A percentile compares a stretch with the other conserved stretches of the same genome.
These are phyloP conservation scores for Nudaria mundana DNA, from an alignment of 2,888 invertebrate genomes.

Conservation along the genomic window DNA sequence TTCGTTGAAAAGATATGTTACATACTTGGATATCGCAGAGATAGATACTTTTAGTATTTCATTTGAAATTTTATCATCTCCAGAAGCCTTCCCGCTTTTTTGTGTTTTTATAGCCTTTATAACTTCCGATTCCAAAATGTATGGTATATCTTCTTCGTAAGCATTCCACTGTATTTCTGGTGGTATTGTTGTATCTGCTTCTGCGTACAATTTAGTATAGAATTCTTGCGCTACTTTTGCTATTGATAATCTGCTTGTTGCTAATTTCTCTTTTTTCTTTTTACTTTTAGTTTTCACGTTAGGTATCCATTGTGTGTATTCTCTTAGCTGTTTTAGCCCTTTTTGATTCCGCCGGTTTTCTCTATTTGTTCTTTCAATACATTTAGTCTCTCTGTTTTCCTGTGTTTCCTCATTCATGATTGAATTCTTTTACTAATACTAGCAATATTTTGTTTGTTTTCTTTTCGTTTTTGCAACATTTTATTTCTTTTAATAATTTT, in stretches of 20 bases:
- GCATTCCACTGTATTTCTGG: not conserved
- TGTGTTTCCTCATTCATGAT: not conserved
- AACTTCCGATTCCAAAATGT: not conserved
- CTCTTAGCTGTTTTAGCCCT: slow-evolving; percentile 19
- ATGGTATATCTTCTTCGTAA: not conserved
- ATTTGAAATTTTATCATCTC: slow-evolving; percentile 13
- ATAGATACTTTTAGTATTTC: slow-evolving; percentile 7
- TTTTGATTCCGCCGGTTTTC: slow-evolving; percentile 19
- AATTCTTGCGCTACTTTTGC: slow-evolving; percentile 2
- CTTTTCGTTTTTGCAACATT: not conserved
- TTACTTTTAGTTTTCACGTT: slow-evolving; percentile 11
- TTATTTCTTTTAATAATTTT: not conserved
- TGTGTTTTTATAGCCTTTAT: slow-evolving; percentile 18
- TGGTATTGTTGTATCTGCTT: not conserved
- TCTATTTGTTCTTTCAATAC: slow-evolving; percentile 17
- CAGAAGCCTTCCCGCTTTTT: slow-evolving; percentile 19
- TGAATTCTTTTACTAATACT: slow-evolving; percentile 1
- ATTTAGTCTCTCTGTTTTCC: slow-evolving; percentile 1
- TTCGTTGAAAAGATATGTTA: too few species aligned
- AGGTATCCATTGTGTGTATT: slow-evolving; percentile 22
- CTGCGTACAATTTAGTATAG: not conserved
- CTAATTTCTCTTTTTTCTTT: not conserved
- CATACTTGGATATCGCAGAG: slow-evolving; percentile 10
- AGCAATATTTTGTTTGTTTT: not conserved
- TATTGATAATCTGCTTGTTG: not conserved